Evolutionary conservation across 2,113 vertebrate species (phyloP), one percentile per base, ranked within the genome.

Genomic region (Opisthocomus hoazin): DNA sequence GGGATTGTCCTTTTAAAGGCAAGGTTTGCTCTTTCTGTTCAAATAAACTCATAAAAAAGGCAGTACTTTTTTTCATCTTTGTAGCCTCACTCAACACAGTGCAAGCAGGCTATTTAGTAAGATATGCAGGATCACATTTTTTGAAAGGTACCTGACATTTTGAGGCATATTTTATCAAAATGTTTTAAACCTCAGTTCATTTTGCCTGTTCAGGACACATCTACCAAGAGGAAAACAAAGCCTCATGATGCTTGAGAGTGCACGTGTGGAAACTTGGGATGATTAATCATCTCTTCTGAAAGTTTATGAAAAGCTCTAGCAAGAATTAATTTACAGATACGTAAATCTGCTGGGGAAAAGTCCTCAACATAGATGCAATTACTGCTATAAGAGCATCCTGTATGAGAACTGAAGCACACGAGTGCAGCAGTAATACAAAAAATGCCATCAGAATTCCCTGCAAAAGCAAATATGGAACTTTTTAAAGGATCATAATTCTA

Each of bases 201-300:
- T 89, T 94, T 68, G 60, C 60, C 34, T 56, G 46, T 89, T 86
- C 3, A 4, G 84, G 56, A 74, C 51, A 29, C 76, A 77, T 37
- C 54, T 94, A 76, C 60, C 80, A 78, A 46, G 39, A 94, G 30
- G 84, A 91, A 92, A 87, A 95, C 51, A 92, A 94, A 95, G n/a
- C 64, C 53, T 70, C 71, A 36, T 20, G 19, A 80, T 90, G 64
- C 24, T 11, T 57, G 22, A 89, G 54, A 92, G 61, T 12, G 46
- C 29, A 46, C 3, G 11, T 30, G 34, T 46, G 56, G 48, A 56
- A 91, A 77, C 61, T 85, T 53, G 3, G 50, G 54, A 58, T 88
- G 70, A 94, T 88, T 86, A 85, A 84, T 56, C 86, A 86, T 29
- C 71, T 60, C 81, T 82, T 58, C 65, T 46, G 53, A 84, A 91